Evolutionary conservation across 2,113 vertebrate genomes (phyloP), one percentile per base, ranked within the genome.

Genomic region (Oceanodroma tethys): DNA sequence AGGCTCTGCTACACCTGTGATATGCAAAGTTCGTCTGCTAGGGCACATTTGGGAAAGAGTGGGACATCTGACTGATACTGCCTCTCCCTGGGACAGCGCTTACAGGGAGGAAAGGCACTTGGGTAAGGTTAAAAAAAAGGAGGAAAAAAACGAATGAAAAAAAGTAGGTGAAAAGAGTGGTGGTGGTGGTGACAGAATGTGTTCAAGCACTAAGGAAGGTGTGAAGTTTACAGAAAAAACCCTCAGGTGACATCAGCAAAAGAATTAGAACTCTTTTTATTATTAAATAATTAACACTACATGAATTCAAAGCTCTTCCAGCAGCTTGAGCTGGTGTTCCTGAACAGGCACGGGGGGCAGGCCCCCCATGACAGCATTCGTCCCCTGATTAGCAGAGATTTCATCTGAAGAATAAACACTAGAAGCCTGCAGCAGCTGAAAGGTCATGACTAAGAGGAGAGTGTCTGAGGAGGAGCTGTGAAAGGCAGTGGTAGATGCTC

Each of bases 271-370:
- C 56, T 89, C 36, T 91, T 2, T 83, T 96, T 95, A 92, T 96
- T 95, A 60, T 52, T 75, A 59, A 94, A 59, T 86, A 84, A 88
- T 90, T 86, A 78, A 63, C 66, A 29, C 25, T 40, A 12, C 21
- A n/a, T 7, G 19, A n/a, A 74, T 66, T 43, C 27, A 53, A n/a
- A 88, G 45, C 22, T 25, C 32, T 58, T 30, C 45, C 74, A 81
- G 88, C 62, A 92, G 68, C 68, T 21, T 15, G 36, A 52, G 58
- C 67, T 93, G 81, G 66, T 2, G 3, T 40, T 71, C 36, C 26
- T 80, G 55, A 85, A 34, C 12, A 18, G 86, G 47, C 76, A 30
- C 2, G 34, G 48, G 22, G 27, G 32, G 8, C 36, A 48, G 67
- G 12, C 22, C 8, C 63, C 63, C 50, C 27, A 3, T 0, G 0